A percentile compares a stretch with the other conserved stretches of the same genome.
Evolutionary conservation across 2,888 invertebrate species (phyloP).

Genomic region (Peribatodes rhomboidaria): DNA sequence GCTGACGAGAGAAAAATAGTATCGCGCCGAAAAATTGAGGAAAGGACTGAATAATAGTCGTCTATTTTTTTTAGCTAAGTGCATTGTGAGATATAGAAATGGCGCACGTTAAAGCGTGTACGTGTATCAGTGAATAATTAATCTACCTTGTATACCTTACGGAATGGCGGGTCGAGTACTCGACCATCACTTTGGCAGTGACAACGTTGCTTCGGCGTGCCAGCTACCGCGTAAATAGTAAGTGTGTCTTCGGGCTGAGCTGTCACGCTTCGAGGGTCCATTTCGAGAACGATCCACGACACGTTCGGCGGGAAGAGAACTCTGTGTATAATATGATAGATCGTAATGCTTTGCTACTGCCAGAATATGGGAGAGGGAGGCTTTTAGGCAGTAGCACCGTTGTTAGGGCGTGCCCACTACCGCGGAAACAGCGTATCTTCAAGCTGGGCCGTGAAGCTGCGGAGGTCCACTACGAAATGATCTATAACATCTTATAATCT

Average conservation of each 20-base stretch:
- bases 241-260: constrained; percentile 97
- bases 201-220: constrained; percentile 71
- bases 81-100: not conserved
- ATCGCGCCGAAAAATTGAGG: no score
- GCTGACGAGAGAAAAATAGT: no score
- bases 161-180: constrained; percentile 71
- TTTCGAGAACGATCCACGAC: constrained; percentile 97
- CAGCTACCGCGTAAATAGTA: constrained; percentile 86
- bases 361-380: not conserved
- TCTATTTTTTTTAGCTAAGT: not conserved
- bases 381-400: not conserved
- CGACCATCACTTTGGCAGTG: constrained; percentile 67
- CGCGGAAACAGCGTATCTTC: not conserved
- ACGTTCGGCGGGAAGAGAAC: constrained; percentile 89
- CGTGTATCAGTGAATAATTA: constrained; percentile 43
- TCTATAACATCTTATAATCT: no score
- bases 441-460: no score
- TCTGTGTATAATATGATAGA: not conserved
- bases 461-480: no score
- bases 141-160: constrained; percentile 82
- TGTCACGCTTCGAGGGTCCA: constrained; percentile 96
- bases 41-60: not conserved
- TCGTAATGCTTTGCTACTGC: not conserved
- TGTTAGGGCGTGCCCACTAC: not conserved
- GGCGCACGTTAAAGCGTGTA: constrained; percentile 37